Evolutionary conservation across 2,797 vertebrate species (phyloP).

Genomic region (Pangasius krempfi): DNA sequence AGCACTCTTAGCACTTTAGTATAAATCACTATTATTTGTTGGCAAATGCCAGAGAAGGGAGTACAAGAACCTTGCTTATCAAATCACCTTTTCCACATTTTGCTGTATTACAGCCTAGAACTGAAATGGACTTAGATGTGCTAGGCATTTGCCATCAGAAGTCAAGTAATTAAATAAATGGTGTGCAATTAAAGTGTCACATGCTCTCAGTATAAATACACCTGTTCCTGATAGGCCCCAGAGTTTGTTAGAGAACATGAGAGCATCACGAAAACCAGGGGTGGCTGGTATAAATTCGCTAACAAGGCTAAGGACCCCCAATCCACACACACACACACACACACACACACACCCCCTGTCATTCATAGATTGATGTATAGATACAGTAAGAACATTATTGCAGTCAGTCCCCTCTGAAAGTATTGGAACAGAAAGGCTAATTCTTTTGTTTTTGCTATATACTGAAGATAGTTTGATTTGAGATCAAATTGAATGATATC

Average conservation of each 20-base stretch:
- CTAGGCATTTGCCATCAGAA: background rate
- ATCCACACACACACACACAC: too few relatives aligned
- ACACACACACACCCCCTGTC: background rate
- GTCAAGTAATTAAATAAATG: background rate
- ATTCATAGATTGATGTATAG: background rate
- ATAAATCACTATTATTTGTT: conserved; percentile 76
- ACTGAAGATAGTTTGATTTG: too few relatives aligned
- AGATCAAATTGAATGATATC: too few relatives aligned
- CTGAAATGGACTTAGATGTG: background rate
- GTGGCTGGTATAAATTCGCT: background rate
- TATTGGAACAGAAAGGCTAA: too few relatives aligned
- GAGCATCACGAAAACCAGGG: background rate
- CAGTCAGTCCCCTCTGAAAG: too few relatives aligned
- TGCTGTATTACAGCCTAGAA: background rate
- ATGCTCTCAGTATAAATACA: background rate
- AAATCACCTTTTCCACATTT: conserved; percentile 52
- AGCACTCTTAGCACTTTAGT: conserved; percentile 63
- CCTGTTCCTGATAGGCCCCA: background rate
- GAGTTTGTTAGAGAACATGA: background rate
- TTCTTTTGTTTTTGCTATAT: too few relatives aligned
- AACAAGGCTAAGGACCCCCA: background rate
- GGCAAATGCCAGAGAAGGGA: conserved; percentile 60
- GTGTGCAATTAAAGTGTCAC: background rate
- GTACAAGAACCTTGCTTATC: conserved; percentile 42
- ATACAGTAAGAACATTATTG: too few relatives aligned